Percentiles rank a stretch among this genome's conserved stretches.
These are phyloP conservation scores for Lampropteryx suffumata DNA, from an alignment of 2,888 invertebrate species.

Conservation along the genomic window DNA sequence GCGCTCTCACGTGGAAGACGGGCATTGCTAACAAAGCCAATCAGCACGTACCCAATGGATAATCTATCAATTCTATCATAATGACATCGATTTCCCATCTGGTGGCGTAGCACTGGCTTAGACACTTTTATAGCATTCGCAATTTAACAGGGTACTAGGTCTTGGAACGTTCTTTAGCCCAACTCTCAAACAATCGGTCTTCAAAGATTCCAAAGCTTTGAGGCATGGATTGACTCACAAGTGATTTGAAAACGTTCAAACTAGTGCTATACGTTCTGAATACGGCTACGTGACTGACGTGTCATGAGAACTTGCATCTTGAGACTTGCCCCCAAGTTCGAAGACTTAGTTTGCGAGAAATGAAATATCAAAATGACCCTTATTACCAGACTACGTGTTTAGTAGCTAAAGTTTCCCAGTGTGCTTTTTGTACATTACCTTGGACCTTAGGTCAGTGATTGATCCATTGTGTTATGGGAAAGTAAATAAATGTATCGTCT, in stretches of 20 bases:
- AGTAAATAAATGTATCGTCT: too few species aligned
- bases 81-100: conserved; percentile 77
- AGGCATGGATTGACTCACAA: neutral
- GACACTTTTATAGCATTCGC: neutral
- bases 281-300: conserved; percentile 56
- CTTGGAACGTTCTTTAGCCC: too few species aligned
- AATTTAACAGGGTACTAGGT: too few species aligned
- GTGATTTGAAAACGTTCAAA: neutral
- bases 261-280: conserved; percentile 37
- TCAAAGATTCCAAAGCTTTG: too few species aligned
- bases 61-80: conserved; percentile 82
- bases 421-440: too few species aligned
- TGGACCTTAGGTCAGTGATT: too few species aligned
- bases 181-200: too few species aligned
- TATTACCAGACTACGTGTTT: neutral
- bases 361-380: neutral
- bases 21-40: conserved; percentile 77
- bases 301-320: conserved; percentile 53
- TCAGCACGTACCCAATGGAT: conserved; percentile 71
- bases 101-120: neutral
- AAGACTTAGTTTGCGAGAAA: conserved; percentile 2
- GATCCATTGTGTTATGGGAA: too few species aligned
- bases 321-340: conserved; percentile 37
- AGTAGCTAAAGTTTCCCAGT: too few species aligned
- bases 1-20: conserved; percentile 69